A percentile compares a stretch with the other conserved stretches of the same genome.
Evolutionary conservation across 2,113 vertebrate genomes (phyloP).

Genomic region (Nettapus auritus): DNA sequence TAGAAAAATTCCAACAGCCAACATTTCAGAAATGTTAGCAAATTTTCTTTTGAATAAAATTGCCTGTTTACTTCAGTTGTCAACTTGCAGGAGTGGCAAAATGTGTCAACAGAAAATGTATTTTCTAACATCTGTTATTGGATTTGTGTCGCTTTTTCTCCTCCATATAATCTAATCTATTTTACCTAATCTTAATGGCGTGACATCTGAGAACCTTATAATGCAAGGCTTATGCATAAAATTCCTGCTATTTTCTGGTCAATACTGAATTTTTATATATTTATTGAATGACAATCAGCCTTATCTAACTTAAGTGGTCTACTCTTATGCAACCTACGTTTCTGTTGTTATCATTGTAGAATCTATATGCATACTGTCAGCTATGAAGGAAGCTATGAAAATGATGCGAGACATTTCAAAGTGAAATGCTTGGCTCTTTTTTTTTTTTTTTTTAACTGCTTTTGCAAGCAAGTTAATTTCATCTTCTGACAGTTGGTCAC

Average conservation of each 20-base stretch:
- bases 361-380: neutral
- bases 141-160: neutral
- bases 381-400: neutral
- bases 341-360: neutral
- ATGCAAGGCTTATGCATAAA: neutral
- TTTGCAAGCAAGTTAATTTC: neutral
- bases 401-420: neutral
- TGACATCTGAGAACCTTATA: neutral
- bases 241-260: neutral
- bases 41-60: neutral
- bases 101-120: neutral
- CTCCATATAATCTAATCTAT: neutral
- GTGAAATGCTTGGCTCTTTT: accelerated
- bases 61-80: neutral
- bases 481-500: neutral
- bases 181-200: neutral
- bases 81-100: neutral
- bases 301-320: neutral
- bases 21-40: neutral
- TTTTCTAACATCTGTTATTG: neutral
- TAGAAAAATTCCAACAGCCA: neutral
- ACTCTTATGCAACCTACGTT: neutral
- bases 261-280: neutral
- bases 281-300: neutral
- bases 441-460: neutral